phyloP scores from a whole-genome alignment of 2,113 vertebrate species.

The Rhinolophus sinicus region DNA sequence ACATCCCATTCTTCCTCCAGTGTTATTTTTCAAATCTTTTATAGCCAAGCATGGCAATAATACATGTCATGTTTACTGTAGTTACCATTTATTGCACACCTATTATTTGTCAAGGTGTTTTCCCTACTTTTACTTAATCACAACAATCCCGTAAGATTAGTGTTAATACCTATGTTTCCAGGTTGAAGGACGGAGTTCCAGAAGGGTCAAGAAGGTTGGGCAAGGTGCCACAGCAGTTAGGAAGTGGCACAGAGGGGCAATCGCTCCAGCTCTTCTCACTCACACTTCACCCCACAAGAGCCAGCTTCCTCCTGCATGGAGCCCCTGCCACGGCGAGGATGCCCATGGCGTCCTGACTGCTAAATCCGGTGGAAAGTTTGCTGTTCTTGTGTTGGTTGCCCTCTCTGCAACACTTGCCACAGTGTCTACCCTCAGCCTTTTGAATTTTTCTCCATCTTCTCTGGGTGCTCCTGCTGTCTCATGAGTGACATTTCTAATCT shows the following conservation, averaged over 20 bases:
- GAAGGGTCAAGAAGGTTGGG: not conserved
- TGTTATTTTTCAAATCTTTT: not conserved
- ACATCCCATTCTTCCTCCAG: not conserved
- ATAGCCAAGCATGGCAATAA: not conserved
- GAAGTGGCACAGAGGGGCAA: not conserved
- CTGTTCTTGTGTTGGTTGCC: not conserved
- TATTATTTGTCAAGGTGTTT: not conserved
- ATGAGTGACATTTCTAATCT: not conserved
- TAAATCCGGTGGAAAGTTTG: constrained; percentile 9
- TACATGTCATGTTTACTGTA: not conserved
- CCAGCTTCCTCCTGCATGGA: not conserved
- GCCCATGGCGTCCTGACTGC: not conserved
- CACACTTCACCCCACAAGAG: rapidly evolving
- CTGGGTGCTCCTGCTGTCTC: not conserved
- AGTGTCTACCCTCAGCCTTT: not conserved
- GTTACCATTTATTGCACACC: not conserved
- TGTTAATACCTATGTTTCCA: not conserved
- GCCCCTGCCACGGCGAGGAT: not conserved
- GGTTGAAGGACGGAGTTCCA: not conserved
- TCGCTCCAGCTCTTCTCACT: not conserved
- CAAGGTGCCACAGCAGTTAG: not conserved
- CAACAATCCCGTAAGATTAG: not conserved
- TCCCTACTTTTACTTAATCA: constrained; percentile 21
- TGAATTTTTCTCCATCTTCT: not conserved
- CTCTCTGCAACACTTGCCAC: not conserved